Percentiles rank a stretch among this genome's conserved stretches.
phyloP scores from a whole-genome alignment of 2,113 vertebrate genomes.

The Podarcis cretensis region DNA sequence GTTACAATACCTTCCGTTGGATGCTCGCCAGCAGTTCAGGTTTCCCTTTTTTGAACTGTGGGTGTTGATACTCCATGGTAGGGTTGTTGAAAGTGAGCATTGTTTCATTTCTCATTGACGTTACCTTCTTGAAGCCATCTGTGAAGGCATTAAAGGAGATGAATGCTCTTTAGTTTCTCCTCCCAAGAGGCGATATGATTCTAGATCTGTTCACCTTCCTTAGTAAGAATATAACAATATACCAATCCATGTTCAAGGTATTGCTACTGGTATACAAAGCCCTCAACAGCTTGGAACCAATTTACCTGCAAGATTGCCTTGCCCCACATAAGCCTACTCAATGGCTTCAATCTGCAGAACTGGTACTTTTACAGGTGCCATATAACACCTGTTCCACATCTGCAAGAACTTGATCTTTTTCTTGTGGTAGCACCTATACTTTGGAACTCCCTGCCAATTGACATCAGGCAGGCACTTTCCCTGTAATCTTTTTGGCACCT shows the following conservation, averaged over 20 bases:
- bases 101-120: constrained; percentile 65
- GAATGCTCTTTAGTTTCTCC: neutral
- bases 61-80: constrained; percentile 75
- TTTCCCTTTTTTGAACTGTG: constrained; percentile 74
- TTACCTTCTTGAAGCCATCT: constrained; percentile 80
- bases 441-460: no score
- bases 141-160: constrained; percentile 8
- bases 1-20: constrained; percentile 74
- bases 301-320: no score
- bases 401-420: neutral
- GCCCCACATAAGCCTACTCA: no score
- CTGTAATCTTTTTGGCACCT: no score
- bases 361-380: no score
- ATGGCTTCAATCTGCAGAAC: no score
- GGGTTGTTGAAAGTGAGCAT: constrained; percentile 57
- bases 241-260: no score
- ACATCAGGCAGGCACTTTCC: no score
- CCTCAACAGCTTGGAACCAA: no score
- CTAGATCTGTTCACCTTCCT: neutral
- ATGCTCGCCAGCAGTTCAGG: constrained; percentile 72
- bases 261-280: neutral
- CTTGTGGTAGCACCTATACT: no score
- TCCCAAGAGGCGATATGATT: neutral
- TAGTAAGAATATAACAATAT: no score
- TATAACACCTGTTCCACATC: no score